phyloP scores from a whole-genome alignment of 2,888 invertebrate genomes.

The Drosophila subquinaria region DNA sequence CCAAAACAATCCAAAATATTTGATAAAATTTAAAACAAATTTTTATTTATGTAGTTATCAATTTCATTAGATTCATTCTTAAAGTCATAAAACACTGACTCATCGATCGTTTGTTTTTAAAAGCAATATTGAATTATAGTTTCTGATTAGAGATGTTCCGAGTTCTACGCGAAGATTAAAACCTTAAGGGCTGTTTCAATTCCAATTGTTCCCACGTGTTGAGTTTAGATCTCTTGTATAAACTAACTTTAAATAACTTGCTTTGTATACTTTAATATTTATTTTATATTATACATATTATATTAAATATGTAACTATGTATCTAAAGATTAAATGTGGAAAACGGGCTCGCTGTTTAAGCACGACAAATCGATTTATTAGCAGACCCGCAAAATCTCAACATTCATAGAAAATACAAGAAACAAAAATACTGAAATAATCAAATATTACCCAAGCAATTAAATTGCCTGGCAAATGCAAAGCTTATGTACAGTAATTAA shows the following conservation, averaged over 20 bases:
- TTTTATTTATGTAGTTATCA: too few relatives aligned
- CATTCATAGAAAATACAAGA: neutral
- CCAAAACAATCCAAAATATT: neutral
- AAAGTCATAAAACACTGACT: too few relatives aligned
- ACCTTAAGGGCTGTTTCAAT: neutral
- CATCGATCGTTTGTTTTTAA: too few relatives aligned
- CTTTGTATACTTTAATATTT: neutral
- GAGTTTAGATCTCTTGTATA: neutral
- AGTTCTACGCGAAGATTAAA: neutral
- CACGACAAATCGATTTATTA: constrained; percentile 50
- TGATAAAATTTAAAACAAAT: too few relatives aligned
- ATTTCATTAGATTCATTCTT: too few relatives aligned
- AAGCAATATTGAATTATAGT: neutral
- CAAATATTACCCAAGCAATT: constrained; percentile 61
- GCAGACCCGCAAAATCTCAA: constrained; percentile 26
- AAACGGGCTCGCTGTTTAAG: constrained; percentile 19
- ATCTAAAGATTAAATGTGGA: neutral
- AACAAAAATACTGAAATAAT: constrained; percentile 41
- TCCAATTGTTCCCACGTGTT: constrained; percentile 16
- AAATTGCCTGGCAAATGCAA: constrained; percentile 50
- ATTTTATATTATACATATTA: too few relatives aligned
- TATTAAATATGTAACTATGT: neutral
- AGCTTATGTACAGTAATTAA: constrained; percentile 60
- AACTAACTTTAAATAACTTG: neutral
- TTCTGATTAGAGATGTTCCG: neutral